Conservation (phyloP, 2,113 vertebrate species). For the Neogale vison region DNA sequence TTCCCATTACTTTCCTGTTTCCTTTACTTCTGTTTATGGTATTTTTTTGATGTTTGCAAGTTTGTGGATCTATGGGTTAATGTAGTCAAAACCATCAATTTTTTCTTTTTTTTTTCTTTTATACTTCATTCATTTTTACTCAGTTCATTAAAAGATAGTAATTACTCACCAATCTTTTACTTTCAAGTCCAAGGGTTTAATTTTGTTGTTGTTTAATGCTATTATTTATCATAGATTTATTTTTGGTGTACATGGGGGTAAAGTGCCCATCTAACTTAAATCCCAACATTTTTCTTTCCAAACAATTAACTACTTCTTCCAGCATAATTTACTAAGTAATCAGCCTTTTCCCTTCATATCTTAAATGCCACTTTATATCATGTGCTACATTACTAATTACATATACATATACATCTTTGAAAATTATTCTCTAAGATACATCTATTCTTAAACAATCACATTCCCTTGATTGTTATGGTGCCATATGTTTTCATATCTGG, state of each 20-base stretch:
- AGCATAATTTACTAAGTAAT: conserved; percentile 37
- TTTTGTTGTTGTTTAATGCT: not conserved
- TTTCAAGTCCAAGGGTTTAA: not conserved
- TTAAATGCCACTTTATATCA: conserved; percentile 55
- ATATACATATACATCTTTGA: not conserved
- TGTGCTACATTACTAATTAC: not conserved
- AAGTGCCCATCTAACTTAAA: conserved; percentile 40
- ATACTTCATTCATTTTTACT: not conserved
- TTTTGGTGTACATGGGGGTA: conserved; percentile 1
- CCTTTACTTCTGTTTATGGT: not conserved
- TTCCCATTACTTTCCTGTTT: not conserved
- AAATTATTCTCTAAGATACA: not conserved
- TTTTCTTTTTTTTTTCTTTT: conserved; percentile 33
- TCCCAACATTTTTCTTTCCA: not conserved
- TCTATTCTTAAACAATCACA: not conserved
- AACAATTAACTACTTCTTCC: conserved; percentile 48
- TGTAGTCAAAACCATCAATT: not conserved
- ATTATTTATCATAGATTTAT: conserved; percentile 21
- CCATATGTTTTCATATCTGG: not conserved
- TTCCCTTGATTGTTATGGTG: conserved; percentile 6
- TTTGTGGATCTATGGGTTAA: not conserved
- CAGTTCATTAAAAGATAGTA: not conserved
- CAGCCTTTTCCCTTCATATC: not conserved
- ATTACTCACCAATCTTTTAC: conserved; percentile 2
- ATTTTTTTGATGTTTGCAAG: not conserved